A percentile compares a stretch with the other conserved stretches of the same genome.
phyloP scores from a whole-genome alignment of 2,888 invertebrate species.

The Tineola bisselliella region DNA sequence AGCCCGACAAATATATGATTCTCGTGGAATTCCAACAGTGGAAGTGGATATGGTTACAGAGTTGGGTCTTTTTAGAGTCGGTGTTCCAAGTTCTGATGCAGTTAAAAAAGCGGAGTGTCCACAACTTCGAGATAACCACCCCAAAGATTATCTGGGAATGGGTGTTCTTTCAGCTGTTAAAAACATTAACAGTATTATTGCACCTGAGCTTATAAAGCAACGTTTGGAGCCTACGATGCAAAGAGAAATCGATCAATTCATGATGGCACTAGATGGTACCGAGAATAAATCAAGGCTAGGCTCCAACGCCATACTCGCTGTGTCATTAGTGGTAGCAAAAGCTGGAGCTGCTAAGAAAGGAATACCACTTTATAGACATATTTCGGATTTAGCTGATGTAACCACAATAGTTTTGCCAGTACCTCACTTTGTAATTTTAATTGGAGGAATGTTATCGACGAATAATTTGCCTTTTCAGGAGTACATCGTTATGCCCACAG shows the following conservation, averaged over 20 bases:
- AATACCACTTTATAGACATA: constrained; percentile 86
- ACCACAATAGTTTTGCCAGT: constrained; percentile 91
- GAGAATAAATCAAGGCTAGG: constrained; percentile 95
- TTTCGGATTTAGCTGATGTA: constrained; percentile 94
- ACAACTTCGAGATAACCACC: constrained; percentile 92
- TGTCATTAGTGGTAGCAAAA: constrained; percentile 94
- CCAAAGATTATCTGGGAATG: constrained; percentile 89
- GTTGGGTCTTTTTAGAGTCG: constrained; percentile 87
- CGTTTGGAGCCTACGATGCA: constrained; percentile 91
- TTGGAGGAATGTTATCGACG: constrained; percentile 95
- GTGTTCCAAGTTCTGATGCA: constrained; percentile 95
- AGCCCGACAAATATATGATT: constrained; percentile 97
- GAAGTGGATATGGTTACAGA: constrained; percentile 89
- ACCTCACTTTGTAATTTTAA: constrained; percentile 97
- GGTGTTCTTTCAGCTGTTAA: constrained; percentile 90
- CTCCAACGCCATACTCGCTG: constrained; percentile 95
- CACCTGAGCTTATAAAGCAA: constrained; percentile 81
- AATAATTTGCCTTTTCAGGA: constrained; percentile 97
- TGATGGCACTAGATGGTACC: constrained; percentile 92
- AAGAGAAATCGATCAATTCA: constrained; percentile 84
- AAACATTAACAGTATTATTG: constrained; percentile 86
- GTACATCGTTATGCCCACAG: constrained; percentile 92
- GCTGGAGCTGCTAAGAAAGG: constrained; percentile 97
- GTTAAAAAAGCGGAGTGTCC: constrained; percentile 95
- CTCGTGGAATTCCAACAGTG: constrained; percentile 96